Evolutionary conservation across 2,113 vertebrate genomes (phyloP), one percentile per base, ranked within the genome.

Genomic region (Physeter macrocephalus): DNA sequence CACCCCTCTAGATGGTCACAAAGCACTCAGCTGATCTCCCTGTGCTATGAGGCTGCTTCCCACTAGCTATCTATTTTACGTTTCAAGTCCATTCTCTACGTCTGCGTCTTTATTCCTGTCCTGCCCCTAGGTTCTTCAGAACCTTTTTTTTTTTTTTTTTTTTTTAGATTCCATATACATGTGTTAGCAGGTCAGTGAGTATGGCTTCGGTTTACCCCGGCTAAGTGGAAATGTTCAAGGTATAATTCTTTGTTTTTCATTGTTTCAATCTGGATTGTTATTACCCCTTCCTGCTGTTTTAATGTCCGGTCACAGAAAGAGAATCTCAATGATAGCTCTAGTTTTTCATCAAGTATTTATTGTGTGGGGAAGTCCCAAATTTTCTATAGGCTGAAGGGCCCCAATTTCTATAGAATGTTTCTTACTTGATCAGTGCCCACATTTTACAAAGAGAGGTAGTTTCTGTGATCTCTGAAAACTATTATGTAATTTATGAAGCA

Each of bases 221-320:
- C 91, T 78, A 82, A 95, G 90, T 96, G 96, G 95, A 98, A 98
- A 90, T 96, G 89, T 89, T 84, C 95, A 95, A 21, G 43, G 71
- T 67, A 93, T 49, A 18, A 88, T 84, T 98, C n/a, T 97, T 96
- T 86, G 57, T 46, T 97, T 97, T 89, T 21, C 25, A 52, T 39
- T 21, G 72, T 78, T 94, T 89, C 57, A 78, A 64, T 85, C 89
- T 74, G 31, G 95, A 97, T 97, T 96, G 94, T 95, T 92, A 96
- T 88, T 88, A 93, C 96, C 82, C 39, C 91, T 94, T 85, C 78
- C 87, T 64, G 49, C 81, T 83, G 1, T 49, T 88, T 75, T 94
- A 66, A 74, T 21, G 59, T 88, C 95, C 67, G 62, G 7, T 10
- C 23, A 75, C 66, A 96, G 90, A n/a, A 72, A 87, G 82, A 95